These are phyloP conservation scores for Mesorhabditis sp. DNA, from an alignment of 2,888 invertebrate genomes.

Conservation along the genomic window DNA sequence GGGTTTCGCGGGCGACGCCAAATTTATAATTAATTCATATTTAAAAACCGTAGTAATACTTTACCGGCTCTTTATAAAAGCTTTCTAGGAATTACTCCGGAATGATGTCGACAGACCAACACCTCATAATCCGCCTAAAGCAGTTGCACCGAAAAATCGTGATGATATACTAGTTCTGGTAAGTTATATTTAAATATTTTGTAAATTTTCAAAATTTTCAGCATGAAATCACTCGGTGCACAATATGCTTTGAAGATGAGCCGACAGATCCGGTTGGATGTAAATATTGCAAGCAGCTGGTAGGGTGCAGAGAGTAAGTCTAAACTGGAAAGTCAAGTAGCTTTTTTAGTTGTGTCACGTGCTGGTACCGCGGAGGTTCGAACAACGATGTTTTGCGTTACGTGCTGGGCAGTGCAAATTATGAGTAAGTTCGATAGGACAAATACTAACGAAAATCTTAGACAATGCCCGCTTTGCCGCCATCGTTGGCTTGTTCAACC, in stretches of 20 bases:
- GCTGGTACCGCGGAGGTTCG: neutral
- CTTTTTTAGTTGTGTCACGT: neutral
- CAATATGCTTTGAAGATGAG: conserved; percentile 6
- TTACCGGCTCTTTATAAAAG: no score
- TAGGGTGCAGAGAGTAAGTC: conserved; percentile 2
- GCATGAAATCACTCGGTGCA: neutral
- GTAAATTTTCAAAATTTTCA: no score
- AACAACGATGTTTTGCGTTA: neutral
- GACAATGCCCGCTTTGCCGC: neutral
- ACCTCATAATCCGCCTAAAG: no score
- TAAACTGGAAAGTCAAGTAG: neutral
- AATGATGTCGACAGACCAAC: no score
- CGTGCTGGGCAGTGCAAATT: neutral
- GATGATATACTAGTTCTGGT: no score
- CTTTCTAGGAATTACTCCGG: no score
- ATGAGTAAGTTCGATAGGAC: neutral
- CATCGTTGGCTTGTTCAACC: neutral
- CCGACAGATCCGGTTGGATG: neutral
- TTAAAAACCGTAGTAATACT: no score
- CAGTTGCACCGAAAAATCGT: no score
- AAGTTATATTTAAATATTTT: no score
- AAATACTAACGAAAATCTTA: neutral
- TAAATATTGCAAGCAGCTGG: neutral
- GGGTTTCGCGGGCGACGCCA: neutral
- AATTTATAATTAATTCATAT: no score